Evolutionary conservation across 2,888 invertebrate genomes (phyloP).

Genomic region (Drosophila stalkeri): DNA sequence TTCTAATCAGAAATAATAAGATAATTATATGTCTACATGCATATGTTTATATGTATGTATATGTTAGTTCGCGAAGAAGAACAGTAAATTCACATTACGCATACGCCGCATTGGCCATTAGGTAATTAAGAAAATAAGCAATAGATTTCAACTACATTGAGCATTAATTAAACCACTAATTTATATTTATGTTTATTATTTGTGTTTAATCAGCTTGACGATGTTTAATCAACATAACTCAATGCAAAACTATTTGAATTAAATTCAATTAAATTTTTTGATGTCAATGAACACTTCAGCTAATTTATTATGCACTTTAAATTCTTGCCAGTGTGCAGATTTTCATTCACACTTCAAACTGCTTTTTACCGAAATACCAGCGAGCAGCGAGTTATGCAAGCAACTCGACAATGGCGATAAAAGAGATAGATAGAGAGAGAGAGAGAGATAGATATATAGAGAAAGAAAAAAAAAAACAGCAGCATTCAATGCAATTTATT

Average conservation of each 20-base stretch:
- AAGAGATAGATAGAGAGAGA: background rate
- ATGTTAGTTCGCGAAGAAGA: background rate
- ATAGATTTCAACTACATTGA: slow-evolving; percentile 51
- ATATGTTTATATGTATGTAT: background rate
- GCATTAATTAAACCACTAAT: slow-evolving; percentile 53
- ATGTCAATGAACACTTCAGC: slow-evolving; percentile 5
- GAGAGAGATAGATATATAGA: background rate
- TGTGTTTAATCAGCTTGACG: slow-evolving; percentile 13
- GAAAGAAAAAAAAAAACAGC: slow-evolving; percentile 13
- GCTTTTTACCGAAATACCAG: background rate
- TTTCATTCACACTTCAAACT: slow-evolving; percentile 1
- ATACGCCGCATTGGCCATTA: slow-evolving; percentile 40
- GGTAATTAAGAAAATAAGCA: slow-evolving; percentile 48
- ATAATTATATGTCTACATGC: background rate
- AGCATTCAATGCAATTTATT: slow-evolving; percentile 74
- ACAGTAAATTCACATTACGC: slow-evolving; percentile 52
- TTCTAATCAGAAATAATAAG: slow-evolving; percentile 5
- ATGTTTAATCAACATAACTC: slow-evolving; percentile 4
- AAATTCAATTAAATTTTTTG: slow-evolving; percentile 11
- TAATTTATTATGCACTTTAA: slow-evolving; percentile 31
- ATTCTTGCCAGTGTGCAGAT: slow-evolving; percentile 1
- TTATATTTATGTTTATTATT: slow-evolving; percentile 44
- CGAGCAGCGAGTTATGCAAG: background rate
- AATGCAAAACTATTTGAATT: slow-evolving; percentile 5
- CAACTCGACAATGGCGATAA: slow-evolving; percentile 42